Conservation (phyloP, 1,140 invertebrate genomes). For the Procambarus virginalis region DNA sequence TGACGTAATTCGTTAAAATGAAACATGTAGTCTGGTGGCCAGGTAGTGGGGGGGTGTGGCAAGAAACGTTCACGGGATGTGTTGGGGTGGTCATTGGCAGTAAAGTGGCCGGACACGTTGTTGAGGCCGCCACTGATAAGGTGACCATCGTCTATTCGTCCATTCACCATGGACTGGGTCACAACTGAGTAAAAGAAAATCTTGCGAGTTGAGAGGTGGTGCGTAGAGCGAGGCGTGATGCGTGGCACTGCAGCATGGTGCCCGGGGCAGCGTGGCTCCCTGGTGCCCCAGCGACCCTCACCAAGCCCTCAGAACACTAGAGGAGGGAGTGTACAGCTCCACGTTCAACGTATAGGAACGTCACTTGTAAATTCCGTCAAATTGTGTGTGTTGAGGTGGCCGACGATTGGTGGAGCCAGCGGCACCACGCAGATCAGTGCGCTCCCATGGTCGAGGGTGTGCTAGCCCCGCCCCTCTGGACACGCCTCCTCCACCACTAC, state of each 20-base stretch:
- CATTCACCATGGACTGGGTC: too few species aligned
- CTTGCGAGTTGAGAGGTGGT: too few species aligned
- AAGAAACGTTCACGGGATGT: too few species aligned
- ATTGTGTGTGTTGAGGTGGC: slow-evolving; percentile 57
- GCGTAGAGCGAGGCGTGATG: background rate
- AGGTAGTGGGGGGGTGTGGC: too few species aligned
- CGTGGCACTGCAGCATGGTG: background rate
- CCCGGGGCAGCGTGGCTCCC: background rate
- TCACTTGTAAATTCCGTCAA: slow-evolving; percentile 67
- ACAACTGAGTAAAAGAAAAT: too few species aligned
- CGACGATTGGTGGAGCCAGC: slow-evolving; percentile 53
- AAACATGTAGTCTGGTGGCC: too few species aligned
- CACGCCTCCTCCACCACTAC: slow-evolving; percentile 56
- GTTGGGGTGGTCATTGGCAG: too few species aligned
- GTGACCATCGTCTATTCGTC: too few species aligned
- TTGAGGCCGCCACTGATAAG: too few species aligned
- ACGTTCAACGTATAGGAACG: slow-evolving; percentile 66
- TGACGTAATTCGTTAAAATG: too few species aligned
- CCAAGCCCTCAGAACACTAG: slow-evolving; percentile 61
- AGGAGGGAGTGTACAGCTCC: slow-evolving; percentile 59
- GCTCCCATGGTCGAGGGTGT: slow-evolving; percentile 31
- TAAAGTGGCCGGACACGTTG: too few species aligned
- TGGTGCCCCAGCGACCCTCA: slow-evolving; percentile 36
- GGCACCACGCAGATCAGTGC: slow-evolving; percentile 56
- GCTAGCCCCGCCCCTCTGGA: slow-evolving; percentile 59